Evolutionary conservation across 2,113 vertebrate species (phyloP), one percentile per base, ranked within the genome.

Genomic region (Galeopterus variegatus): DNA sequence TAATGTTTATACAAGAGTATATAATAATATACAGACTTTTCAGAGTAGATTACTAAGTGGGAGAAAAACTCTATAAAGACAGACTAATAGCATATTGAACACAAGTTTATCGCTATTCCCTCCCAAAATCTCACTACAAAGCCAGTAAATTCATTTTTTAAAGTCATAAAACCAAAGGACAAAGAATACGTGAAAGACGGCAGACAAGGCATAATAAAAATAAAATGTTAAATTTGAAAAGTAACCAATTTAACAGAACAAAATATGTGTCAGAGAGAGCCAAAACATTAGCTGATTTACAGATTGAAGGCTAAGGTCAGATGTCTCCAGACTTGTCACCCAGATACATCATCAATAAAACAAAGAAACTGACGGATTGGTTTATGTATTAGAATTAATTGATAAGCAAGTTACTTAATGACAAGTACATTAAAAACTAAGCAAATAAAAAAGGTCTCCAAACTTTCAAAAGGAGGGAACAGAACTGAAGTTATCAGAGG

Each of bases 211-310:
- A 50, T n/a, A 4, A 83, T 50, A 70, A 91, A 93, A 79, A 72
- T 65, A 81, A 69, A 94, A 89, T 56, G 90, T 81, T 54, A n/a
- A 91, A 80, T 91, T 83, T 91, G 33, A 31, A 93, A 91, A 93
- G 7, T 54, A 92, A 65, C 58, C 19, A 90, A 14, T 65, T 62
- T 91, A 85, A 58, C 4, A 65, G 33, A 75, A 81, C 9, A 72
- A 93, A 87, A 72, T 24, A 58, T 48, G 36, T 41, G 6, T 11
- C 24, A 28, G 5, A 90, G 12, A 15, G 24, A 94, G 12, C 21
- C 70, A 89, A 80, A 86, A 75, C 11, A 11, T 33, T 77, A 62
- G 17, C 31, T 87, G 36, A 83, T 72, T 36, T 76, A 52, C 11
- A 92, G n/a, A 28, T 0, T n/a, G 41, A 41, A 89, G 33, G 21